Evolutionary conservation across 23 tunicate species (phyloP).

Genomic region (Trididemnum miniatum): DNA sequence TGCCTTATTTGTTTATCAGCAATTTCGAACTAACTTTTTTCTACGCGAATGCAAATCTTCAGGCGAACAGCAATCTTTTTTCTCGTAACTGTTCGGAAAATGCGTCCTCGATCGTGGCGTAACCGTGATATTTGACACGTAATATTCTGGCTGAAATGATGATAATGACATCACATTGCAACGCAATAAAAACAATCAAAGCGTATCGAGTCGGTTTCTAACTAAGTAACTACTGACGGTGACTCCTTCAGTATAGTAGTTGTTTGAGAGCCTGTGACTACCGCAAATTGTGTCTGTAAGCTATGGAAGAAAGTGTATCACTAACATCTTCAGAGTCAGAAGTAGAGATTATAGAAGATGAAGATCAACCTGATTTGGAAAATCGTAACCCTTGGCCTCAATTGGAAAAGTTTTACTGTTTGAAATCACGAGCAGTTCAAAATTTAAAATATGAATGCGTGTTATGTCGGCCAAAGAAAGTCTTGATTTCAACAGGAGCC

Average conservation of each 20-base stretch:
- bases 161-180: neutral
- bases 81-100: neutral
- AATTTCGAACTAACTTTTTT: neutral
- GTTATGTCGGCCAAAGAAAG: neutral
- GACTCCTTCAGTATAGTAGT: neutral
- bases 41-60: neutral
- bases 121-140: neutral
- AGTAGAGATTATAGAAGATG: neutral
- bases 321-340: neutral
- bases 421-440: neutral
- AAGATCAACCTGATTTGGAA: neutral
- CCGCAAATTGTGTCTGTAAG: neutral
- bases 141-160: neutral
- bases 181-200: neutral
- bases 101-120: conserved; percentile 2
- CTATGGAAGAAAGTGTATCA: neutral
- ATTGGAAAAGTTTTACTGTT: neutral
- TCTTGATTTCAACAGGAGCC: no score
- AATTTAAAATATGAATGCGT: neutral
- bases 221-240: neutral
- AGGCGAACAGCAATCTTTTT: neutral
- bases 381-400: conserved; percentile 1
- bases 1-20: no score
- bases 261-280: neutral
- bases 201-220: conserved; percentile 1